Evolutionary conservation across 2,797 vertebrate species (phyloP), one percentile per base, ranked within the genome.

Genomic region (Lutjanus campechanus): DNA sequence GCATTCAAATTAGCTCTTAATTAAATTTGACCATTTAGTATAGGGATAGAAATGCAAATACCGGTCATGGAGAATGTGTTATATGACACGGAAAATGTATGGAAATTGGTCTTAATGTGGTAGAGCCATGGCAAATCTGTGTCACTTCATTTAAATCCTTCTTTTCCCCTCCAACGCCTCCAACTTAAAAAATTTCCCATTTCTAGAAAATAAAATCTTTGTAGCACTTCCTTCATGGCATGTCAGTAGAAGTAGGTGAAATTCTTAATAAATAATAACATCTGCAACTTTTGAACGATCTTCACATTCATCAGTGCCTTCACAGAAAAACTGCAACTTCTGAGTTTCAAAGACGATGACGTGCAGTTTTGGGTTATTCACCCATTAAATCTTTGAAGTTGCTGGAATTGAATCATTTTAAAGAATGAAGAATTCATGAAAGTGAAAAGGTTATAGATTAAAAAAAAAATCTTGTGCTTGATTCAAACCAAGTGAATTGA

Each of bases 31-130:
- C 12, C 43, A 55, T 76, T 59, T 46, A 17, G 43, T 69, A 40
- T 6, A 49, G 76, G 44, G 47, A 55, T 0, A 46, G 2, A 62
- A 71, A 70, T 73, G 19, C 69, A 77, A 53, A 62, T 40, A 63
- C 2, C 55, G 49, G 73, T 69, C 64, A 55, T 7, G 41, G 25
- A 29, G 59, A 75, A 54, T 60, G 22, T 22, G 40, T 40, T 63
- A 25, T n/a, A 58, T 69, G 44, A 51, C 22, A 20, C 47, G 22
- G 55, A 61, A 75, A 60, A 74, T 71, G 60, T n/a, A 60, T 75
- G 75, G 13, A 85, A 83, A 76, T 75, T 20, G 17, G 50, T 43
- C 6, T 78, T 59, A 56, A 68, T 66, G 53, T 36, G 46, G 62
- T 20, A 56, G 20, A 68, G 13, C 25, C 55, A 36, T 65, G 15